Evolutionary conservation across 2,113 vertebrate species (phyloP), one percentile per base, ranked within the genome.

Genomic region (Tragelaphus imberbis): DNA sequence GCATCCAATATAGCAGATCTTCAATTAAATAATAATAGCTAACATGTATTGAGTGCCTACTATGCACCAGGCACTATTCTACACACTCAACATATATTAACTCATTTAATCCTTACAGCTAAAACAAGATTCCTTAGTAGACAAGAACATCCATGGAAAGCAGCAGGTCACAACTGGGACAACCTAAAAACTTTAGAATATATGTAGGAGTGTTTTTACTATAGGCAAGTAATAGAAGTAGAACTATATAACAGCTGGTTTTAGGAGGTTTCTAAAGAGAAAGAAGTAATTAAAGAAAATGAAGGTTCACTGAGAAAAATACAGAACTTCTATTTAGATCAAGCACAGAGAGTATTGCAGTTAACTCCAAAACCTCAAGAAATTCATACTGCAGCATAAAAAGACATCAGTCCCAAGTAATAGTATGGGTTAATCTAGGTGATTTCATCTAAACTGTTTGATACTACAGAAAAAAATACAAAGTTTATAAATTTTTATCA

Each of bases 251-350:
- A 81, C 5, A 88, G 36, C 12, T 53, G 97, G 25, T 75, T 95
- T 96, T 95, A 84, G 13, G n/a, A 91, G 87, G 14, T 90, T 96
- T 96, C 81, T 68, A 91, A 87, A 63, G 59, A 91, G 53, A 88
- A 86, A 93, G 12, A 82, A 79, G 55, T 44, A 94, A 56, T 63
- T 84, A 56, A 84, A 79, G 16, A 84, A 86, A 90, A 90, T 87
- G 36, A 80, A 13, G 21, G 59, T 91, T 96, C 53, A 91, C 84
- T 86, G 51, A 27, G 21, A 96, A 92, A 56, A 90, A 94, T 90
- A 30, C 2, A 96, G 44, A 89, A 56, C 47, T 91, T 95, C 40
- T 1, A 40, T 90, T 94, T 96, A 92, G 49, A 53, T 58, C 33
- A 94, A 84, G n/a, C 56, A 58, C 16, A 90, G 44, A 84, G 80